Evolutionary conservation across 2,888 invertebrate species (phyloP).

Genomic region (Digitonthophagus gazella): DNA sequence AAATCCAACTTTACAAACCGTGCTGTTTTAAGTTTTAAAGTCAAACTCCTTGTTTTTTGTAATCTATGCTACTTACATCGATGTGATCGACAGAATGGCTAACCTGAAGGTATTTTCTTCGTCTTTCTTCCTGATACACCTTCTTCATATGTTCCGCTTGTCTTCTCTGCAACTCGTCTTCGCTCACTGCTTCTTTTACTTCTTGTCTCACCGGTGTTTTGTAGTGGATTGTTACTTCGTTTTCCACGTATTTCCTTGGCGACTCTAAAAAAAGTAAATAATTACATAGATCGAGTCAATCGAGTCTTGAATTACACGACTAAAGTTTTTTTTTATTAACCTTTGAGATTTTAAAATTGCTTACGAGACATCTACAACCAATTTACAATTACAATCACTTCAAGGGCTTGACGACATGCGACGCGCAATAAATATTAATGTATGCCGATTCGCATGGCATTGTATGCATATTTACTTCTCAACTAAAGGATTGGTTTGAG

Average conservation of each 20-base stretch:
- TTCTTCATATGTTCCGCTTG: slow-evolving; percentile 90
- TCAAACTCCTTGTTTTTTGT: slow-evolving; percentile 3
- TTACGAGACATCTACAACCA: background rate
- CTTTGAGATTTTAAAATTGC: background rate
- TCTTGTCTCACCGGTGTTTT: slow-evolving; percentile 84
- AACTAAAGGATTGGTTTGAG: slow-evolving; percentile 3
- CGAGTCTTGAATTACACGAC: background rate
- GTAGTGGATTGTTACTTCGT: slow-evolving; percentile 93
- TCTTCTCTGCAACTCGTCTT: slow-evolving; percentile 82
- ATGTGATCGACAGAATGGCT: slow-evolving; percentile 39
- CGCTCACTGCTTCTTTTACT: slow-evolving; percentile 81
- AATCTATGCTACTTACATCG: slow-evolving; percentile 35
- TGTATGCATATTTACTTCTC: slow-evolving; percentile 5
- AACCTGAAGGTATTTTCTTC: slow-evolving; percentile 86
- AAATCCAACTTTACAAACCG: slow-evolving; percentile 21
- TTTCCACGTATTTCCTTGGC: slow-evolving; percentile 84
- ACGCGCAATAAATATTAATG: slow-evolving; percentile 11
- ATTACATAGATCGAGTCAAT: slow-evolving; percentile 2
- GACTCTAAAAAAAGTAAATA: slow-evolving; percentile 61
- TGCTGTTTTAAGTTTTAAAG: slow-evolving; percentile 18
- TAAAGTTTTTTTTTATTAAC: background rate
- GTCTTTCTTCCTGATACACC: slow-evolving; percentile 83
- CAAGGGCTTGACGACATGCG: background rate
- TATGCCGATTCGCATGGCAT: background rate
- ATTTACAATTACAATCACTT: background rate